Conservation (phyloP, 2,888 invertebrate genomes). For the Drosophila prolongata region DNA sequence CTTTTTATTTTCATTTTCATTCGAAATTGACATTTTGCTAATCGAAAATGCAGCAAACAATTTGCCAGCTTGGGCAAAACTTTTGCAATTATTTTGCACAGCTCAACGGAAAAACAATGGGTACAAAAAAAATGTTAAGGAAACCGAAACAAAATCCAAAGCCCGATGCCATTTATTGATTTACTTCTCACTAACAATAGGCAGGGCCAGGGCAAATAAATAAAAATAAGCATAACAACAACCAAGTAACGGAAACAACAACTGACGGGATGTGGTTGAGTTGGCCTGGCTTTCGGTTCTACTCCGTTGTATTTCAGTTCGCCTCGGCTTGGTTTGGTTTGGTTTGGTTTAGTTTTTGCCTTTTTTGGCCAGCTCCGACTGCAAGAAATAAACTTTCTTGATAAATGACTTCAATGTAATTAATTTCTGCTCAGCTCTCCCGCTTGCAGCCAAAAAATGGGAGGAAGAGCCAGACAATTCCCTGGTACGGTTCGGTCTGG, state of each 20-base stretch:
- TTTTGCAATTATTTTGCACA: constrained; percentile 72
- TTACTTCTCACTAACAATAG: constrained; percentile 70
- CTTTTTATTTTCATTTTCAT: constrained; percentile 55
- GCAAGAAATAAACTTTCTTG: constrained; percentile 80
- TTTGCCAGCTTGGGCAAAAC: constrained; percentile 71
- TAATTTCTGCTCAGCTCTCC: constrained; percentile 73
- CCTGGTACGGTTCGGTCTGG: constrained; percentile 23
- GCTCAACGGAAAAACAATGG: constrained; percentile 29
- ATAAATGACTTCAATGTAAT: constrained; percentile 81
- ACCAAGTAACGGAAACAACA: constrained; percentile 75
- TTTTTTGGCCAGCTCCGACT: constrained; percentile 43
- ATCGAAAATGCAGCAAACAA: constrained; percentile 79
- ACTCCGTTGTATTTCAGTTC: constrained; percentile 31
- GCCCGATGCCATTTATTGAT: constrained; percentile 73
- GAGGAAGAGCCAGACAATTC: constrained; percentile 31
- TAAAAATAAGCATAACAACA: constrained; percentile 74
- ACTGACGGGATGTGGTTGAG: constrained; percentile 69
- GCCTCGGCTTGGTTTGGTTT: constrained; percentile 16
- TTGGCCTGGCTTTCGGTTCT: constrained; percentile 54
- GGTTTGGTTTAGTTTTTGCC: constrained; percentile 23
- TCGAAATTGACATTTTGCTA: constrained; percentile 76
- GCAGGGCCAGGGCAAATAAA: constrained; percentile 54
- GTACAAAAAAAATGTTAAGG: not conserved
- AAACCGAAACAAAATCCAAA: constrained; percentile 51
- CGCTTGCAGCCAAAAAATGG: constrained; percentile 58